These are phyloP conservation scores for Lochmaea capreae DNA, from an alignment of 2,888 invertebrate genomes.

Conservation along the genomic window DNA sequence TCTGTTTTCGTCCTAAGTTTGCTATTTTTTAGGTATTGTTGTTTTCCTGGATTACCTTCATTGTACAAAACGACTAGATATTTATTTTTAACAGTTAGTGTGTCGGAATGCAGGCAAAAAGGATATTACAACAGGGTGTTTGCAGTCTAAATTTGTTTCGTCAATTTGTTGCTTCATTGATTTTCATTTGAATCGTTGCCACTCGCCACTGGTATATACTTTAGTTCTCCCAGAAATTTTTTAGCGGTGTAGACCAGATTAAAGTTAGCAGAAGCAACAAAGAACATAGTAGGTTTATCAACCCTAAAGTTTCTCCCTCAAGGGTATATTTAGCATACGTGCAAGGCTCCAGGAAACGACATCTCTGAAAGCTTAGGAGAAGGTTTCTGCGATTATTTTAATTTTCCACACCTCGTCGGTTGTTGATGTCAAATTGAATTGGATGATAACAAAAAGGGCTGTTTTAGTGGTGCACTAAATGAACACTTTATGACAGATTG, in stretches of 20 bases:
- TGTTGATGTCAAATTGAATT: constrained; percentile 31
- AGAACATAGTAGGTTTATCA: constrained; percentile 11
- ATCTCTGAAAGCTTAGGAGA: constrained; percentile 19
- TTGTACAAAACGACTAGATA: no score
- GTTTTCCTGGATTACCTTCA: no score
- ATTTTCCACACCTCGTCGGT: constrained; percentile 33
- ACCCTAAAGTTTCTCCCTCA: constrained; percentile 28
- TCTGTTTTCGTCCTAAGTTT: no score
- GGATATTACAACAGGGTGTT: no score
- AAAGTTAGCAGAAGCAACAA: constrained; percentile 8
- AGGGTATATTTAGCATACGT: constrained; percentile 31
- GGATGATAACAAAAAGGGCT: constrained; percentile 29
- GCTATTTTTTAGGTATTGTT: no score
- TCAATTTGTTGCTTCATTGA: no score
- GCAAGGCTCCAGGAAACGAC: constrained; percentile 25
- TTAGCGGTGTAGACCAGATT: constrained; percentile 9
- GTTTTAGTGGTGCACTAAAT: constrained; percentile 26
- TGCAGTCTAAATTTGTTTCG: no score
- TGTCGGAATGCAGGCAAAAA: no score
- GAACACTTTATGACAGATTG: constrained; percentile 9
- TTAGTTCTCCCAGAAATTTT: neutral
- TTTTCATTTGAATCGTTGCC: no score
- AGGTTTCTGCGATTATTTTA: constrained; percentile 29
- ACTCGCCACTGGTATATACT: no score
- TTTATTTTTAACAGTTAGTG: no score